Base-by-base conservation (phyloP, 2,113 vertebrate species). In the Thamnaconus septentrionalis region DNA sequence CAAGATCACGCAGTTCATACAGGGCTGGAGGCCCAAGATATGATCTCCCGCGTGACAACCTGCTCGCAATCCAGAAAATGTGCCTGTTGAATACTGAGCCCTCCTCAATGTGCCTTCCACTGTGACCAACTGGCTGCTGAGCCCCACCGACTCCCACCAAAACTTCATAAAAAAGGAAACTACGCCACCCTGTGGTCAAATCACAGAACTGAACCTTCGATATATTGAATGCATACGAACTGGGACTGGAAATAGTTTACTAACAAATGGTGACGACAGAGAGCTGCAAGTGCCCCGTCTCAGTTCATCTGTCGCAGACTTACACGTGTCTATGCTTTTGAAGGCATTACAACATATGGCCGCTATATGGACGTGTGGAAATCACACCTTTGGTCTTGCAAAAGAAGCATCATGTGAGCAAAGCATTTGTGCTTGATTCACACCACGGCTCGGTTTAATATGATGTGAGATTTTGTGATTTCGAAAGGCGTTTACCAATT, bases 1-100 rank as follows among this genome's bases (percentile, higher is more conserved):
- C 85, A 99, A 99, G 91, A 96, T 98, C 91, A 94, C 95, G 89
- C 96, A 98, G 89, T 98, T 99, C 83, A 98, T 98, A 88, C 97
- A 98, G 86, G 97, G 97, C 73, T 99, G 97, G 97, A 90, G 97
- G 80, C 96, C 96, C 83, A 98, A 99, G 81, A 96, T 98, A 75
- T 98, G 70, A 81, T 42, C 44, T 66, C 53, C 55, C 46, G 50
- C 49, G 62, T 41, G 61, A 61, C 66, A 44, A 53, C 67, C 12
- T 42, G 46, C 49, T 58, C 42, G 39, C 48, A 49, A 44, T 64
- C 63, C 73, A 59, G 43, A 71, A 60, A 71, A 78, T 78, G 84
- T 86, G 85, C 86, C 84, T 86, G 64, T 60, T 77, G 80, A 81
- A 79, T 66, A 3, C 66, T 75, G 75, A 83, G 79, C 85, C 80